Evolutionary conservation across 1,140 invertebrate genomes (phyloP).

Genomic region (Riptortus pedestris): DNA sequence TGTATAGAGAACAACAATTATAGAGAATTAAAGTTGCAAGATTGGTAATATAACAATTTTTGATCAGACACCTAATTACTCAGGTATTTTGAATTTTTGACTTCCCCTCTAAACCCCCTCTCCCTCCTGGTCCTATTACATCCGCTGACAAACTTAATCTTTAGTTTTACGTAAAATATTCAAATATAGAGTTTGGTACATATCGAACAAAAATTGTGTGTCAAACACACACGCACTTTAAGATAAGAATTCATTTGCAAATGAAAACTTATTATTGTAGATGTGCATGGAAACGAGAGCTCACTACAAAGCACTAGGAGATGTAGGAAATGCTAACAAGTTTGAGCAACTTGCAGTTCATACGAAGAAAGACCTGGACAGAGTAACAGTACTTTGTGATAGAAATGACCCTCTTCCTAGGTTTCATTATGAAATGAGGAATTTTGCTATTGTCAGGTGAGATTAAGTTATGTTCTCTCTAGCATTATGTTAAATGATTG

Average conservation of each 20-base stretch:
- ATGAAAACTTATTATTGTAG: constrained; percentile 42
- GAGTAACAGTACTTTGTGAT: constrained; percentile 60
- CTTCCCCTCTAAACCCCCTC: no score
- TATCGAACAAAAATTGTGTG: no score
- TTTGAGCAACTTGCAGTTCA: constrained; percentile 79
- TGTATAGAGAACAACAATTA: no score
- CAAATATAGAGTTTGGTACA: no score
- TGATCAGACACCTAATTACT: no score
- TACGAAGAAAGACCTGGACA: constrained; percentile 80
- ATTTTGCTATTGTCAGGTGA: constrained; percentile 81
- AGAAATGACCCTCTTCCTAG: constrained; percentile 52
- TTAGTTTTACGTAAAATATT: no score
- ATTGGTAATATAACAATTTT: neutral
- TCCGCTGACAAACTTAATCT: no score
- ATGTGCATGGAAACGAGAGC: constrained; percentile 75
- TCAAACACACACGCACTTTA: no score
- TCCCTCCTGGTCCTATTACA: no score
- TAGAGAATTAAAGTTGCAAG: no score
- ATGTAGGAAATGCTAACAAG: constrained; percentile 76
- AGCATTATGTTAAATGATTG: constrained; percentile 6
- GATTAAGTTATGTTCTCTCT: constrained; percentile 32
- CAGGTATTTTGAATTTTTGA: no score
- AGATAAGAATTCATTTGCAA: no score
- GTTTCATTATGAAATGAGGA: constrained; percentile 86
- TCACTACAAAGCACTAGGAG: constrained; percentile 86